Evolutionary conservation across 2,113 vertebrate species (phyloP).

Genomic region (Jaculus jaculus): DNA sequence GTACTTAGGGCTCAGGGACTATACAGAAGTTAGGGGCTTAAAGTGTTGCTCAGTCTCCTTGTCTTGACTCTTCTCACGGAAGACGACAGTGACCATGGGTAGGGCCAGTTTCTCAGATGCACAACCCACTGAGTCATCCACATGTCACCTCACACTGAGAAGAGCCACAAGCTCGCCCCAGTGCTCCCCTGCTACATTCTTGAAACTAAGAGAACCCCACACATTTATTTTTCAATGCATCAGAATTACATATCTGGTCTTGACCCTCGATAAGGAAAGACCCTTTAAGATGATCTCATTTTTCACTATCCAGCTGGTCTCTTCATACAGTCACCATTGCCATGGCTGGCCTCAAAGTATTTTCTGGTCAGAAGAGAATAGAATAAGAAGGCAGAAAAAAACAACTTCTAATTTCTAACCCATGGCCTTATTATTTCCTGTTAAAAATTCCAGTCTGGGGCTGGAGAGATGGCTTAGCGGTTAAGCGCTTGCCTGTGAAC

Average conservation of each 20-base stretch:
- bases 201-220: not conserved
- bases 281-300: not conserved
- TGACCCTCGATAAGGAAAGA: not conserved
- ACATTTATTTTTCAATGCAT: not conserved
- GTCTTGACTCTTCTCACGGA: not conserved
- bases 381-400: not conserved
- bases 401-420: not conserved
- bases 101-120: not conserved
- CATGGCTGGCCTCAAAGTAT: not conserved
- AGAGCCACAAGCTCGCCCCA: not conserved
- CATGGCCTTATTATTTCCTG: not conserved
- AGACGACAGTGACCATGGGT: not conserved
- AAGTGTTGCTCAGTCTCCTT: not conserved
- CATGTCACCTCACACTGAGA: rapidly evolving
- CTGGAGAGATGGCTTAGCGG: too few species aligned
- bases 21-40: not conserved
- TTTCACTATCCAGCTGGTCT: not conserved
- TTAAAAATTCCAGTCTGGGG: not conserved
- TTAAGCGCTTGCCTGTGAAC: too few species aligned
- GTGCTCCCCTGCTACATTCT: not conserved
- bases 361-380: too few species aligned
- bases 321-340: too few species aligned
- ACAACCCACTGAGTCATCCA: rapidly evolving
- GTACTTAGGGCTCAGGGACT: not conserved
- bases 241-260: not conserved